Base-by-base conservation (phyloP, 2,888 invertebrate genomes). In the Seladonia tumulorum region DNA sequence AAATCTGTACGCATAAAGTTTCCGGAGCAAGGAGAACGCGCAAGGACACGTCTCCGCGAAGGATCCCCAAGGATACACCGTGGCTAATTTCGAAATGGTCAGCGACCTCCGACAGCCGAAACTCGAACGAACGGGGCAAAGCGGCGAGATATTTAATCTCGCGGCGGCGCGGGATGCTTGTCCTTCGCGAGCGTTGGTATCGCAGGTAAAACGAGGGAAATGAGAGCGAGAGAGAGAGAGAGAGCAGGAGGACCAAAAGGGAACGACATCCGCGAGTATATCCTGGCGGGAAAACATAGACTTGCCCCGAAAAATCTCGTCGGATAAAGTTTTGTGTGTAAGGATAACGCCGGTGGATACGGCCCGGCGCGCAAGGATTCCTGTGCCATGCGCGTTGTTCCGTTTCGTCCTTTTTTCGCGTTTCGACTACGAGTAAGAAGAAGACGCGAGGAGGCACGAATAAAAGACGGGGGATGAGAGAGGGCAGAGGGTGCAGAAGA, bases 301-400 rank as follows among this genome's bases (percentile, higher is more conserved):
- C n/a, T n/a, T 10, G 81, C 79, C 66, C 63, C 81, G 83, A 88
- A 89, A 82, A 88, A 86, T 90, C 80, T 84, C 49, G 66, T 35
- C 79, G 78, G 82, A 80, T 84, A 86, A 87, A 86, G 82, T 88
- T 87, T 89, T 75, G 89, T 70, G 81, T 82, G 83, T 82, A 83
- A 89, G 82, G 83, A 87, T 82, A 84, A 83, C 83, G 85, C 49
- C 49, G 57, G 83, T 82, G 81, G 83, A 82, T 90, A 81, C 87
- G 86, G 81, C 77, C 89, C 85, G 87, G 85, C 88, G 85, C 87
- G 87, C 90, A 85, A 91, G 91, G 92, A 92, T 92, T 91, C 91
- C 86, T 86, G 76, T 88, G 89, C 83, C 89, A 87, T 92, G 91
- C 90, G 92, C 91, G 83, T 84, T 63, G 83, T 84, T 63, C 78